These are phyloP conservation scores for Cynodonichthys magdalenae DNA, from an alignment of 2,797 vertebrate species.

Conservation along the genomic window DNA sequence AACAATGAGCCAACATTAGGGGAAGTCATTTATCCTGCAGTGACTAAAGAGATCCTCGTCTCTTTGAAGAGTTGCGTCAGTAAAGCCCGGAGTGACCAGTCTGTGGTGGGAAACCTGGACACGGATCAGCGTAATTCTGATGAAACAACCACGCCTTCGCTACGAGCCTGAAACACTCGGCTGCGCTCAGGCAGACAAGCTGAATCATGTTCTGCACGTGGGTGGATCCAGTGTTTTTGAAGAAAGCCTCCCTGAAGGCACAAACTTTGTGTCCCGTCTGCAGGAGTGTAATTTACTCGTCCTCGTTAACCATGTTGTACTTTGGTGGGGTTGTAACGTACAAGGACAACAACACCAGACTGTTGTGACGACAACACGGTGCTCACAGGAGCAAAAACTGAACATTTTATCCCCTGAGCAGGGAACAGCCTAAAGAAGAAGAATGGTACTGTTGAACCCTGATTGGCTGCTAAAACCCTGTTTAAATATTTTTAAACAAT, in stretches of 20 bases:
- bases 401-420: no score
- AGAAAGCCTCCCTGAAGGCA: constrained; percentile 48
- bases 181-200: constrained; percentile 15
- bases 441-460: no score
- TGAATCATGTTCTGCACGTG: constrained; percentile 59
- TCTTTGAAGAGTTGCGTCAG: constrained; percentile 63
- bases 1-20: constrained; percentile 9
- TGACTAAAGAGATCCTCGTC: constrained; percentile 55
- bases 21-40: not conserved
- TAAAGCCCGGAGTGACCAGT: constrained; percentile 40
- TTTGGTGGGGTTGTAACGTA: constrained; percentile 28
- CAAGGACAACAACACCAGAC: constrained; percentile 7
- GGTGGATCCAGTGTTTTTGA: constrained; percentile 42
- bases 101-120: constrained; percentile 41
- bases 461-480: no score
- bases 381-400: no score
- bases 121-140: constrained; percentile 13
- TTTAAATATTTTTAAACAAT: no score
- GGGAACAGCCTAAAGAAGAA: no score
- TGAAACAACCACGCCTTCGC: constrained; percentile 38
- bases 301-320: constrained; percentile 36
- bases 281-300: constrained; percentile 31
- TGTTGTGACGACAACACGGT: constrained; percentile 12
- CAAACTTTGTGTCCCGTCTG: constrained; percentile 31
- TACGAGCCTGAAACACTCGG: constrained; percentile 28